These are phyloP conservation scores for Nasonia vitripennis DNA, from an alignment of 1,140 invertebrate genomes.

Conservation along the genomic window DNA sequence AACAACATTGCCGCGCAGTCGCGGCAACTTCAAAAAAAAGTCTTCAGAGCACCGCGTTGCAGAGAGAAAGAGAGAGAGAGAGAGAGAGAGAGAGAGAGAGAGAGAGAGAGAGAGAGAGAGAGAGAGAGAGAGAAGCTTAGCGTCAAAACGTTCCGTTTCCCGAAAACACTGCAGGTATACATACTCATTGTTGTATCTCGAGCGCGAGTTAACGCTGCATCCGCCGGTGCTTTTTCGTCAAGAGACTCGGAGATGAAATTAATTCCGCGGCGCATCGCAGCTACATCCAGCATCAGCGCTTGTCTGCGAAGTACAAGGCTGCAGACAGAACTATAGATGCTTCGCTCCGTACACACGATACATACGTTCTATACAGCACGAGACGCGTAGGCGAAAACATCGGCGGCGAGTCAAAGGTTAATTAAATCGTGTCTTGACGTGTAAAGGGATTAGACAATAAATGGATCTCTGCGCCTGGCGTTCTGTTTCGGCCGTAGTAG, in stretches of 20 bases:
- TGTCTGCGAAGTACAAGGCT: neutral
- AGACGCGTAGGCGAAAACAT: neutral
- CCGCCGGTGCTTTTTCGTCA: neutral
- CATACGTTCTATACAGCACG: neutral
- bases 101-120: no score
- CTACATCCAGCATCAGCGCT: neutral
- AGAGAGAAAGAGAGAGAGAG: no score
- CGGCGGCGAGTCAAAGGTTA: conserved; percentile 41
- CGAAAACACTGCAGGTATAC: no score
- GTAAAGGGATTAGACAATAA: conserved; percentile 44
- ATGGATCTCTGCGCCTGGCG: conserved; percentile 13
- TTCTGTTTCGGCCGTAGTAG: neutral
- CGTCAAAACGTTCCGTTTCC: neutral
- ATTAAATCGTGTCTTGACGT: conserved; percentile 50
- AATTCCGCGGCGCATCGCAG: neutral
- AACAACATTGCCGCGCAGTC: neutral
- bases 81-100: no score
- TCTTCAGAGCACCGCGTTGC: neutral
- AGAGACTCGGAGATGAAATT: conserved; percentile 1
- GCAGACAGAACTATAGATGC: neutral
- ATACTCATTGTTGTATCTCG: no score
- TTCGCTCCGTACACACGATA: neutral
- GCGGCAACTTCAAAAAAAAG: neutral
- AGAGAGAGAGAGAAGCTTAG: neutral
- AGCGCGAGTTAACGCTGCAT: no score